These are phyloP conservation scores for Penaeus vannamei DNA, from an alignment of 1,140 invertebrate genomes.

Conservation along the genomic window DNA sequence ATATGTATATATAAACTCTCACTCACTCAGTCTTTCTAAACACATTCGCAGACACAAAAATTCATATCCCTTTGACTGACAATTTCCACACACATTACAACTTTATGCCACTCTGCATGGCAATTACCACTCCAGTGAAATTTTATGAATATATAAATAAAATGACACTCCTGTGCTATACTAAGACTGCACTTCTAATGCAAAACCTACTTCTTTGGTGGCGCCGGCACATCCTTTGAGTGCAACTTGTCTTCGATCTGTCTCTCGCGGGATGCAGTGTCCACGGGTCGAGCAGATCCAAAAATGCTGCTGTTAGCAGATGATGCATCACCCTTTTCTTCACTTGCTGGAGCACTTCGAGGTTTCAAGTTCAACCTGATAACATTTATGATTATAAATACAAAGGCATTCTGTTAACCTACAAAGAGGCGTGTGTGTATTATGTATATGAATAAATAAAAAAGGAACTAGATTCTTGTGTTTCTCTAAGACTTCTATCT, in stretches of 20 bases:
- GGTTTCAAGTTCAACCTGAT: slow-evolving; percentile 32
- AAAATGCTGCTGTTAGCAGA: slow-evolving; percentile 80
- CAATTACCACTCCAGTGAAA: too few species aligned
- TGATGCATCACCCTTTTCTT: background rate
- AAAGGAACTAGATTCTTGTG: too few species aligned
- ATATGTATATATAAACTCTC: too few species aligned
- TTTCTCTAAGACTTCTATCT: too few species aligned
- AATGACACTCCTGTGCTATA: background rate
- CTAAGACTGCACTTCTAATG: background rate
- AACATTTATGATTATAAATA: background rate
- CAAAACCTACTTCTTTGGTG: slow-evolving; percentile 12
- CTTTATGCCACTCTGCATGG: too few species aligned
- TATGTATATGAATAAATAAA: background rate
- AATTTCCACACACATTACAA: too few species aligned
- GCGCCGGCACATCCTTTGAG: slow-evolving; percentile 1
- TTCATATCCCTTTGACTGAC: too few species aligned
- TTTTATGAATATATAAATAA: background rate
- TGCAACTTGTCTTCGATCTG: slow-evolving; percentile 78
- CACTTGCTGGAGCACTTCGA: slow-evolving; percentile 4
- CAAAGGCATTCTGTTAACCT: background rate
- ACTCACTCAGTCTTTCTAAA: too few species aligned
- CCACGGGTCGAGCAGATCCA: slow-evolving; percentile 93
- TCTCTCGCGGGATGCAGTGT: slow-evolving; percentile 85
- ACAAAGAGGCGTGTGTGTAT: background rate
- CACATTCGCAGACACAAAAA: too few species aligned